These are phyloP conservation scores for Megaceryle alcyon DNA, from an alignment of 2,797 vertebrate genomes.

Conservation along the genomic window DNA sequence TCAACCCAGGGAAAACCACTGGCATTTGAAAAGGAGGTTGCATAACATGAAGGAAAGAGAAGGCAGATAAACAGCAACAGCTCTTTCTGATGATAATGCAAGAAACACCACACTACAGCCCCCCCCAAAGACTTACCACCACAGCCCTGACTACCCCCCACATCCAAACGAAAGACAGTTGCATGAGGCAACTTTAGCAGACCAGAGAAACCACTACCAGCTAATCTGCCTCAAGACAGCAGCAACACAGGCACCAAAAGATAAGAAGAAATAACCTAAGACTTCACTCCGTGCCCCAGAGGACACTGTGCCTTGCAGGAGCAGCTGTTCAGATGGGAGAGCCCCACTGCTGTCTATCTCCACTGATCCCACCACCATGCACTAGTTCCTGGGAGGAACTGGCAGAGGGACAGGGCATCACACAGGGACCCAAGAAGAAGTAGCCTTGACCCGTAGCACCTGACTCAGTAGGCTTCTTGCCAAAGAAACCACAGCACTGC, in stretches of 20 bases:
- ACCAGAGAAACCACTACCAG: constrained; percentile 2
- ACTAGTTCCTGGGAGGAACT: neutral
- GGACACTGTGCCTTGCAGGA: neutral
- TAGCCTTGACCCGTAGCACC: neutral
- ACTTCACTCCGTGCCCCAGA: neutral
- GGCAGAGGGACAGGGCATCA: neutral
- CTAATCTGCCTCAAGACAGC: constrained; percentile 47
- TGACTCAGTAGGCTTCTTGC: neutral
- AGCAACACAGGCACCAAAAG: neutral
- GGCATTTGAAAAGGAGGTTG: constrained; percentile 35
- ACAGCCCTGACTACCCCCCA: neutral
- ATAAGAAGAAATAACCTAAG: constrained; percentile 21
- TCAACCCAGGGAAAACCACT: neutral
- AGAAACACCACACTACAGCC: neutral
- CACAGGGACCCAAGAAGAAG: rapidly evolving
- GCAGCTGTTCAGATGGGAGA: neutral
- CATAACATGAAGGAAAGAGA: neutral
- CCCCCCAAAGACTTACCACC: neutral
- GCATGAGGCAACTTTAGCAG: neutral
- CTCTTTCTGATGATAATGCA: constrained; percentile 19
- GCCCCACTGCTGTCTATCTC: neutral
- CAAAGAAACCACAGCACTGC: neutral
- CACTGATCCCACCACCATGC: neutral
- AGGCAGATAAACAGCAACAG: constrained; percentile 51
- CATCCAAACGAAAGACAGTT: neutral